Evolutionary conservation across 2,888 invertebrate genomes (phyloP).

Genomic region (Lepidochrysops patricia): DNA sequence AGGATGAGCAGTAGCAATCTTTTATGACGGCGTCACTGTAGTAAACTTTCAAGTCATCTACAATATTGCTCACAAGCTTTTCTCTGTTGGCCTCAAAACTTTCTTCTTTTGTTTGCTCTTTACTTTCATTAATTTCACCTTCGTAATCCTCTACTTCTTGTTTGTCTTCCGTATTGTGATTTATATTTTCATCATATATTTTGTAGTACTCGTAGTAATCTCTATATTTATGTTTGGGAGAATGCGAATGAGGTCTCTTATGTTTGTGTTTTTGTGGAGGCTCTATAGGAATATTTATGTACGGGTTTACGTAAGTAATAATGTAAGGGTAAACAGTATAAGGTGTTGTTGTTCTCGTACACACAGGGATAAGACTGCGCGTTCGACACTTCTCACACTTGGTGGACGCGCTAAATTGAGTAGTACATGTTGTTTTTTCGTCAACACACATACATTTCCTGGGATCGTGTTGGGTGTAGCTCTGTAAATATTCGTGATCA

Average conservation of each 20-base stretch:
- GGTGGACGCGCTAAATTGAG: constrained; percentile 25
- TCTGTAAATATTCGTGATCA: constrained; percentile 12
- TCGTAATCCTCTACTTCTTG: background rate
- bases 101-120: constrained; percentile 17
- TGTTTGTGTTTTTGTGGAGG: constrained; percentile 29
- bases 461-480: constrained; percentile 16
- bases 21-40: constrained; percentile 30
- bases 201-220: constrained; percentile 20
- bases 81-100: constrained; percentile 24
- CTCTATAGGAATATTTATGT: constrained; percentile 31
- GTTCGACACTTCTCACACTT: constrained; percentile 24
- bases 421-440: constrained; percentile 27
- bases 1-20: constrained; percentile 32
- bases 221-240: constrained; percentile 30
- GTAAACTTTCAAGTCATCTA: constrained; percentile 29
- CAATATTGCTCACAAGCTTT: constrained; percentile 26
- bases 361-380: constrained; percentile 21
- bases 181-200: constrained; percentile 15
- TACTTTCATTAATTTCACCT: constrained; percentile 8
- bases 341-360: constrained; percentile 31
- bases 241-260: constrained; percentile 33
- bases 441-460: constrained; percentile 35
- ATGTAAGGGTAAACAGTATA: constrained; percentile 32
- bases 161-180: constrained; percentile 19
- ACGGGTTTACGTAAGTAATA: background rate